A percentile compares a stretch with the other conserved stretches of the same genome.
These are phyloP conservation scores for Heliconius ismenius DNA, from an alignment of 2,888 invertebrate species.

Conservation along the genomic window DNA sequence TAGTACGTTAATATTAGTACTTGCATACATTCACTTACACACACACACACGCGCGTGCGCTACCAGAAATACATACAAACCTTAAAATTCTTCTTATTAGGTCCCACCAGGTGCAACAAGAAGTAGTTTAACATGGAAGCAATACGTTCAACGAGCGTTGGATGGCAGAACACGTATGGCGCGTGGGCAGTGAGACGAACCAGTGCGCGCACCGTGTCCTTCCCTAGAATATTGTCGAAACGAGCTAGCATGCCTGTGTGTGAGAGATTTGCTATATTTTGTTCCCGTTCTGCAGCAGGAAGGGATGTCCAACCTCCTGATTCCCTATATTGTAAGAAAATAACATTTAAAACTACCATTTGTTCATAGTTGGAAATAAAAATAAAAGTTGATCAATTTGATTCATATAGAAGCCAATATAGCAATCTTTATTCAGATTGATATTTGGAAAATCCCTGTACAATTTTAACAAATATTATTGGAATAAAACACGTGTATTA, in stretches of 20 bases:
- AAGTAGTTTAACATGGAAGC: conserved; percentile 98
- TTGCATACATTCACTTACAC: not conserved
- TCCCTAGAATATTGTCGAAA: conserved; percentile 95
- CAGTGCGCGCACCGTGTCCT: conserved; percentile 92
- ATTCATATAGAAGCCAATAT: no score
- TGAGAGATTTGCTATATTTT: conserved; percentile 86
- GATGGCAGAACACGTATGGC: conserved; percentile 92
- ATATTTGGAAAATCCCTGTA: not conserved
- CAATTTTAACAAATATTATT: not conserved
- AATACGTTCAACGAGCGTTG: conserved; percentile 94
- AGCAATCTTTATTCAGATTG: no score
- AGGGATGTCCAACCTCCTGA: conserved; percentile 88
- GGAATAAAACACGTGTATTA: not conserved
- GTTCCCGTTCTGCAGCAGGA: conserved; percentile 86
- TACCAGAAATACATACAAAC: conserved; percentile 60
- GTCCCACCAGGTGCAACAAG: conserved; percentile 92
- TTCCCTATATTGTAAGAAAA: conserved; percentile 76
- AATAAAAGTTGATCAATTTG: not conserved
- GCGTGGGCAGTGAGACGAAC: conserved; percentile 89
- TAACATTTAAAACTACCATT: conserved; percentile 1
- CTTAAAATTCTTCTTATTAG: conserved; percentile 95
- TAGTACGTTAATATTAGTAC: no score
- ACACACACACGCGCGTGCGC: not conserved
- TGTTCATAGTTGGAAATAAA: not conserved
- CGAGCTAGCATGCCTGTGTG: conserved; percentile 92